Conservation (phyloP, 2,888 invertebrate species). For the Cepaea hortensis region DNA sequence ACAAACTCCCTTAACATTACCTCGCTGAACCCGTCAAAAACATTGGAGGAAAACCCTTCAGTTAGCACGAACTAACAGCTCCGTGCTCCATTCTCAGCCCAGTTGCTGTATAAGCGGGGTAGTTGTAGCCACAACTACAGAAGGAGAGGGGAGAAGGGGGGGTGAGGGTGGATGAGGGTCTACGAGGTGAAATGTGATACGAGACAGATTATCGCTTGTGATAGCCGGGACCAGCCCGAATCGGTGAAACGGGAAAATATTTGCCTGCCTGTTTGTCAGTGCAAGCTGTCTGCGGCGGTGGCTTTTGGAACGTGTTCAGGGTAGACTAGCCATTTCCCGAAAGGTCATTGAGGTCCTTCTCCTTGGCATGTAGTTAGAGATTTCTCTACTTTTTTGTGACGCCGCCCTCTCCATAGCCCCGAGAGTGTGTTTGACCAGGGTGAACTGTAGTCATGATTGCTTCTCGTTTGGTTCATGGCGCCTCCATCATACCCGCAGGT, state of each 20-base stretch:
- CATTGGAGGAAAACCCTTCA: neutral
- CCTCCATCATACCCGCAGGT: no score
- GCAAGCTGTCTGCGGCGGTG: neutral
- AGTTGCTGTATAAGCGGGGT: neutral
- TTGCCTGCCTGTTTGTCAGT: neutral
- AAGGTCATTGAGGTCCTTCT: no score
- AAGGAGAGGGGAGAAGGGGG: no score
- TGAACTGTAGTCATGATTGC: no score
- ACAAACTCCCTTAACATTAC: no score
- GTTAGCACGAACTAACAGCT: conserved; percentile 7
- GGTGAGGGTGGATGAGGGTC: neutral
- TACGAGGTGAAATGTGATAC: conserved; percentile 8
- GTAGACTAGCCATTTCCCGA: no score
- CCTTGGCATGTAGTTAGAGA: neutral
- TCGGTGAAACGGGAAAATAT: neutral
- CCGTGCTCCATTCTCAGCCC: conserved; percentile 2
- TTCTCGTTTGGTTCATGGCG: no score
- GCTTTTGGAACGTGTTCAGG: no score
- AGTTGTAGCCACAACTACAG: neutral
- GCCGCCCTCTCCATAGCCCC: no score
- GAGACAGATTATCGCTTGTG: conserved; percentile 23
- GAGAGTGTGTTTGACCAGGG: no score
- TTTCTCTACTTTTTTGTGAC: neutral
- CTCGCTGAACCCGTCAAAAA: no score
- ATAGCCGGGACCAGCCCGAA: neutral